A percentile compares a stretch with the other conserved stretches of the same genome.
Conservation (phyloP, 2,888 invertebrate genomes). For the Pristionchus japonicus region DNA sequence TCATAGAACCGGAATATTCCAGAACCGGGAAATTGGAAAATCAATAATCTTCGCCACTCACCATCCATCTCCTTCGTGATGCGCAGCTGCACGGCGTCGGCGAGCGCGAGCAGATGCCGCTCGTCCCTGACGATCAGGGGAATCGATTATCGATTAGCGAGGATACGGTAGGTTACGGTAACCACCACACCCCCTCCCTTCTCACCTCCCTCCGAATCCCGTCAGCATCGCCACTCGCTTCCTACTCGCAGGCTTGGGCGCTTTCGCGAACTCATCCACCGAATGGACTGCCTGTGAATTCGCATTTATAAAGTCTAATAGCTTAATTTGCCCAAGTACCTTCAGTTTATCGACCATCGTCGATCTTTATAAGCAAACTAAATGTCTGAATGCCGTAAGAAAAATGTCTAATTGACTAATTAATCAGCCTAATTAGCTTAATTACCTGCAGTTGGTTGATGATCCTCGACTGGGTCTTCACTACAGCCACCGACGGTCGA, state of each 20-base stretch:
- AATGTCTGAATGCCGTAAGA: too few relatives aligned
- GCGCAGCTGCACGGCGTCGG: constrained; percentile 33
- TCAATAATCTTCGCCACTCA: neutral
- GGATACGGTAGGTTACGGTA: neutral
- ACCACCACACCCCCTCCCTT: neutral
- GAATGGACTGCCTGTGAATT: constrained; percentile 36
- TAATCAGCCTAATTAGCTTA: too few relatives aligned
- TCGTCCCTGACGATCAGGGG: neutral
- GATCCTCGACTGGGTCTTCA: constrained; percentile 25
- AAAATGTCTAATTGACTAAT: too few relatives aligned
- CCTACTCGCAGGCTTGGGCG: neutral
- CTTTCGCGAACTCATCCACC: constrained; percentile 26
- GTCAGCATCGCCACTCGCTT: constrained; percentile 25
- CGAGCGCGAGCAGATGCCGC: constrained; percentile 23
- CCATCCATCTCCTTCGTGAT: constrained; percentile 43
- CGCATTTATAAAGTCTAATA: too few relatives aligned
- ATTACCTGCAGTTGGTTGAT: constrained; percentile 43
- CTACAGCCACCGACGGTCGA: neutral
- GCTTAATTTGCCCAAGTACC: too few relatives aligned
- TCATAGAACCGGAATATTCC: neutral
- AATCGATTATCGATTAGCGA: neutral
- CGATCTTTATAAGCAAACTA: too few relatives aligned
- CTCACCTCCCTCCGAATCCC: constrained; percentile 39
- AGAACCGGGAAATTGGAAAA: neutral
- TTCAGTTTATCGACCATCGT: too few relatives aligned